Percentiles rank a stretch among this genome's conserved stretches.
These are phyloP conservation scores for Eupeodes corollae DNA, from an alignment of 1,140 invertebrate species.

Conservation along the genomic window DNA sequence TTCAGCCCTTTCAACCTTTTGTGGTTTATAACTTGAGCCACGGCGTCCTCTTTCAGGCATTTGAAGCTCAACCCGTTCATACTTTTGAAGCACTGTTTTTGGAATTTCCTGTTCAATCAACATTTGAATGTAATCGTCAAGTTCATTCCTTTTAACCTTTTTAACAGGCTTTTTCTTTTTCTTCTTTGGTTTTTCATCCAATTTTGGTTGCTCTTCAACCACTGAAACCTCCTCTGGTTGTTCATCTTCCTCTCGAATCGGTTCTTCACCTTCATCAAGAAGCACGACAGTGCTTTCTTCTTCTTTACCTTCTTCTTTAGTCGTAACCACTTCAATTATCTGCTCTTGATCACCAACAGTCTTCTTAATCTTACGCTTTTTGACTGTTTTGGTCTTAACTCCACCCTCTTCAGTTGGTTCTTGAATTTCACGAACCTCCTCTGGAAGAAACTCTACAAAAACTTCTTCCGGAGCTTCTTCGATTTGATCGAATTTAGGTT, in stretches of 20 bases:
- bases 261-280: conserved; percentile 1
- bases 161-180: conserved; percentile 19
- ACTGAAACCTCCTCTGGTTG: no score
- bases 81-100: conserved; percentile 31
- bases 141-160: conserved; percentile 17
- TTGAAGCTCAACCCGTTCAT: conserved; percentile 26
- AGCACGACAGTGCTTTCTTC: conserved; percentile 15
- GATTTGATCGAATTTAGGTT: conserved; percentile 16
- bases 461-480: conserved; percentile 18
- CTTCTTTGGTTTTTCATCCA: conserved; percentile 22
- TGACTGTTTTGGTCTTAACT: conserved; percentile 13
- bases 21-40: conserved; percentile 17
- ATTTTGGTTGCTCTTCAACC: background rate
- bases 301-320: conserved; percentile 12
- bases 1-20: conserved; percentile 23
- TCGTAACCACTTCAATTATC: conserved; percentile 10
- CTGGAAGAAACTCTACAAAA: conserved; percentile 10
- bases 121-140: conserved; percentile 15
- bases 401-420: conserved; percentile 13
- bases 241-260: conserved; percentile 3
- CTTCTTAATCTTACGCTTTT: conserved; percentile 20
- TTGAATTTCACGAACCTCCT: conserved; percentile 15
- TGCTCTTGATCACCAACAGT: conserved; percentile 12
- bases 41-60: conserved; percentile 27
- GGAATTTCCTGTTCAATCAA: conserved; percentile 35